These are phyloP conservation scores for Clepsis dumicolana DNA, from an alignment of 2,888 invertebrate species.

Conservation along the genomic window DNA sequence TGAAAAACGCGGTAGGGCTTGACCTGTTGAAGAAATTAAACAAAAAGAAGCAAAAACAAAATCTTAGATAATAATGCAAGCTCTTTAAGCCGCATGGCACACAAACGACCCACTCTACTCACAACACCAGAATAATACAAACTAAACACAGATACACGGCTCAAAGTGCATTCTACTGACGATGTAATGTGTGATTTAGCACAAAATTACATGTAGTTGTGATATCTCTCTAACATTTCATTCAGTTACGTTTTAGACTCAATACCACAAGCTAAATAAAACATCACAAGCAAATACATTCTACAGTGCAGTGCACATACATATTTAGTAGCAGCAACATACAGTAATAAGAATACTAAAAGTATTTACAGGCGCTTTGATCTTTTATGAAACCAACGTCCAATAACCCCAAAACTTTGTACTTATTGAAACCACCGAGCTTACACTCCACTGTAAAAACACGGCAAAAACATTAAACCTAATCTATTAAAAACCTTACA, in stretches of 20 bases:
- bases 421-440: background rate
- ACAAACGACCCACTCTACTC: conserved; percentile 69
- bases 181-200: conserved; percentile 39
- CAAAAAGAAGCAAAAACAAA: conserved; percentile 81
- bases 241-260: conserved; percentile 37
- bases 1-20: conserved; percentile 90
- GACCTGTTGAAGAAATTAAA: conserved; percentile 90
- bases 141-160: conserved; percentile 28
- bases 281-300: conserved; percentile 59
- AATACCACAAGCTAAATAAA: conserved; percentile 49
- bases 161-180: conserved; percentile 36
- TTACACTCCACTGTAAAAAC: background rate
- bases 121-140: conserved; percentile 53
- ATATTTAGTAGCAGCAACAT: conserved; percentile 62
- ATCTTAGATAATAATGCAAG: conserved; percentile 74
- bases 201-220: conserved; percentile 30
- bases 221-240: conserved; percentile 35
- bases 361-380: conserved; percentile 59
- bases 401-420: conserved; percentile 60
- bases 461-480: background rate
- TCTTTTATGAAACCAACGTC: conserved; percentile 54
- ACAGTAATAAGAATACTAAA: conserved; percentile 56
- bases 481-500: conserved; percentile 11
- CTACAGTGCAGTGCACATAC: conserved; percentile 61
- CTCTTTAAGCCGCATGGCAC: conserved; percentile 68